phyloP scores from a whole-genome alignment of 2,797 vertebrate species.

The Podarcis siculus region DNA sequence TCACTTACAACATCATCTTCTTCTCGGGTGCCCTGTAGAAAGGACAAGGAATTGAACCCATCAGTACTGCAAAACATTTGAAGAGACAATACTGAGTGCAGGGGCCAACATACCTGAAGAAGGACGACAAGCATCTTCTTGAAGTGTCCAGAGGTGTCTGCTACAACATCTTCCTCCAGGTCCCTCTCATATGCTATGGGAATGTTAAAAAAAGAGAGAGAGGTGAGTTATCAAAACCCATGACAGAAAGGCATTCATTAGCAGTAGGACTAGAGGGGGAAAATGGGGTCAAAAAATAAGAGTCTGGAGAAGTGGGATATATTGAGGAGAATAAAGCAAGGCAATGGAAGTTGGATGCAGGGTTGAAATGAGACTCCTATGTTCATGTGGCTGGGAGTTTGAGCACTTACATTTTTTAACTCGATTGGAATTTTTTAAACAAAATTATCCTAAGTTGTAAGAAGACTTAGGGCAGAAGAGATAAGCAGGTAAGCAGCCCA shows the following conservation, averaged over 20 bases:
- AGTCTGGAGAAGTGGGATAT: not conserved
- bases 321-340: not conserved
- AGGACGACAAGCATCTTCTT: conserved; percentile 97
- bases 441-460: not conserved
- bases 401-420: not conserved
- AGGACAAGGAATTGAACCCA: not conserved
- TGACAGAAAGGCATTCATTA: not conserved
- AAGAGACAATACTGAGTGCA: not conserved
- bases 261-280: not conserved
- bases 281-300: not conserved
- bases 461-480: not conserved
- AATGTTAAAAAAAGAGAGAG: not conserved
- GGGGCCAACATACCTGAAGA: conserved; percentile 84
- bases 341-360: not conserved
- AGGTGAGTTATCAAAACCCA: not conserved
- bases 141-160: conserved; percentile 94
- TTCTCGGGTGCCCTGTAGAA: conserved; percentile 89
- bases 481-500: not conserved
- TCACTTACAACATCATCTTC: conserved; percentile 89
- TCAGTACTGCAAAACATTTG: not conserved
- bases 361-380: not conserved
- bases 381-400: not conserved
- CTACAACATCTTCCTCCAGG: conserved; percentile 86
- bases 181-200: conserved; percentile 87
- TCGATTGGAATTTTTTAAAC: not conserved